Percentiles rank a stretch among this genome's conserved stretches.
phyloP scores from a whole-genome alignment of 2,113 vertebrate species.

The Chinchilla lanigera region DNA sequence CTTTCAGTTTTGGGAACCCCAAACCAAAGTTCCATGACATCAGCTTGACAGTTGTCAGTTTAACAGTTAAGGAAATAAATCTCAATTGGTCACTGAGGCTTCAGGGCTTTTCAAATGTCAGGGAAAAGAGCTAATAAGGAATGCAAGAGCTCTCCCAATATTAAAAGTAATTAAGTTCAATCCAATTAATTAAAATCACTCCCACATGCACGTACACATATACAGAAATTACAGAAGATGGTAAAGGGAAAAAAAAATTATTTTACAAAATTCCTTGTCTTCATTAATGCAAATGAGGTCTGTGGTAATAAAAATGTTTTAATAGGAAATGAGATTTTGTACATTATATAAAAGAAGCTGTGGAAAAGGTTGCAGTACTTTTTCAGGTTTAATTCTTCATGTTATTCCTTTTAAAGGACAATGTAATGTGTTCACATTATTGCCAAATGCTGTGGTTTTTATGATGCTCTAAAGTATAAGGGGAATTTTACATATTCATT shows the following conservation, averaged over 20 bases:
- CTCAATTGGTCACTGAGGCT: background rate
- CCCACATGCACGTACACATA: background rate
- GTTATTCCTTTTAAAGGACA: conserved; percentile 46
- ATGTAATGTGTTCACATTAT: conserved; percentile 31
- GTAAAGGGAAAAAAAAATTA: background rate
- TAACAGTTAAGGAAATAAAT: background rate
- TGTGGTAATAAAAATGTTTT: conserved; percentile 45
- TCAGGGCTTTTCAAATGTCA: background rate
- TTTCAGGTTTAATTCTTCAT: conserved; percentile 37
- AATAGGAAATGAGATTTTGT: conserved; percentile 50
- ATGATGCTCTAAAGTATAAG: conserved; percentile 48
- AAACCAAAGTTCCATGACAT: background rate
- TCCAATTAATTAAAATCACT: background rate
- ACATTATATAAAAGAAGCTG: conserved; percentile 53
- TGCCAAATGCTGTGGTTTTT: conserved; percentile 45
- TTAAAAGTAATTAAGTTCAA: background rate
- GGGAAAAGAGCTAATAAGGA: background rate
- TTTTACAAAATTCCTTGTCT: background rate
- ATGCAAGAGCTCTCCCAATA: background rate
- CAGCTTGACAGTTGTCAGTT: background rate
- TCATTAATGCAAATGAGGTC: conserved; percentile 59
- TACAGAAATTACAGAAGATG: background rate
- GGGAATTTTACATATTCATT: conserved; percentile 15
- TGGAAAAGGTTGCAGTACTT: background rate
- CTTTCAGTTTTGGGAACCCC: background rate